Evolutionary conservation across 2,888 invertebrate genomes (phyloP), one percentile per base, ranked within the genome.

Genomic region (Steromphala cineraria): DNA sequence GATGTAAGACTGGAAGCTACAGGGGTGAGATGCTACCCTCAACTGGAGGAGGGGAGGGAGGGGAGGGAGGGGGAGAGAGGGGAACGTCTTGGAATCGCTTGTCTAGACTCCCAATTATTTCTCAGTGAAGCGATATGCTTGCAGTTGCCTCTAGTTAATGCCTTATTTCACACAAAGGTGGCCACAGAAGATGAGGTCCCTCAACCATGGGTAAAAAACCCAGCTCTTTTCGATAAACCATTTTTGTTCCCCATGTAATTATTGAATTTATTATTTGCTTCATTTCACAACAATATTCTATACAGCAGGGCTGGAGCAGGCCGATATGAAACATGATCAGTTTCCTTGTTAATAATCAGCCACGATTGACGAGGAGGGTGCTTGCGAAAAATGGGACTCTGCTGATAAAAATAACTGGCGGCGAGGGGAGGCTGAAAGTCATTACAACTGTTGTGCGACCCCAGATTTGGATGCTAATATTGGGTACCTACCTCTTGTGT

Each of bases 181-280:
- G 75, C 67, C 80, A 24, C 56, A 53, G 67, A 79, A 80, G 79
- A 76, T 67, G 62, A 74, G 78, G 40, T 78, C 36, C 62, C 74
- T 67, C 77, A 75, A 56, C 82, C 71, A 40, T 67, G 53, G 52
- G 52, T 31, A 79, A 82, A 79, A 74, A 80, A 78, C 79, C 75
- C 67, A 53, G 55, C 53, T 79, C 53, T 82, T 81, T 46, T 79
- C 82, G 76, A 84, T 82, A 85, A 85, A 85, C 83, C 85, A 85
- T 83, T 82, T 85, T 85, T 80, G 79, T 78, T 80, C 74, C 82
- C 80, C 80, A 81, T 80, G 82, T 81, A 84, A 85, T 85, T 83
- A 85, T 82, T 84, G 82, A 82, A 84, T 85, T 85, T 83, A 85
- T 85, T 83, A 84, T 84, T 71, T 67, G 83, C 80, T 83, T 84